Percentiles rank a stretch among this genome's conserved stretches.
Conservation (phyloP, 2,113 vertebrate genomes). For the Passer domesticus region DNA sequence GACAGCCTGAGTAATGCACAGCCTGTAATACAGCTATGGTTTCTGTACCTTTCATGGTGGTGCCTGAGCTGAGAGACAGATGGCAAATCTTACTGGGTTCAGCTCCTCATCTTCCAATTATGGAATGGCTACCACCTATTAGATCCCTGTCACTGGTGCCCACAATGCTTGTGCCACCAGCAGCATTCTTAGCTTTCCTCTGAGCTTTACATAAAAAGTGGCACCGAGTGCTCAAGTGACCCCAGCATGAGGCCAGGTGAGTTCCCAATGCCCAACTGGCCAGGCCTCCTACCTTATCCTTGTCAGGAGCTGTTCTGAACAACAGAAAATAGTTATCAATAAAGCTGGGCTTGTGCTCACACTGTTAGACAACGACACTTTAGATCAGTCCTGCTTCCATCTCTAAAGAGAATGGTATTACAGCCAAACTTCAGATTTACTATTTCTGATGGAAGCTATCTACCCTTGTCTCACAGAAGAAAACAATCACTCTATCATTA, state of each 20-base stretch:
- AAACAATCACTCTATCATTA: not conserved
- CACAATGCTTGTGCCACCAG: not conserved
- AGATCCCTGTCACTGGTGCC: not conserved
- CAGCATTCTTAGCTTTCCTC: not conserved
- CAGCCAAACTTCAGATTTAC: not conserved
- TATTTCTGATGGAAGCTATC: not conserved
- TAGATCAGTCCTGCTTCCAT: not conserved
- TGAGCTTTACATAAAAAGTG: not conserved
- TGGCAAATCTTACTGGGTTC: not conserved
- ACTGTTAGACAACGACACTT: not conserved
- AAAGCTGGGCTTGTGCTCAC: not conserved
- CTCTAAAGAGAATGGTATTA: not conserved
- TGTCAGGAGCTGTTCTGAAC: not conserved
- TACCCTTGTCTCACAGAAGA: not conserved
- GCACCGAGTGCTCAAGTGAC: not conserved
- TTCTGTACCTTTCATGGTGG: not conserved
- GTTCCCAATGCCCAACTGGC: fast-evolving
- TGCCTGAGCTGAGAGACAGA: not conserved
- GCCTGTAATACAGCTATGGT: fast-evolving
- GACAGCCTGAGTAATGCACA: not conserved
- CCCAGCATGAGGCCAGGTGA: not conserved
- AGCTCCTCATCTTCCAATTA: not conserved
- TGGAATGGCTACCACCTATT: not conserved
- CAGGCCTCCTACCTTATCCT: not conserved
- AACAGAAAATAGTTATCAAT: not conserved